Evolutionary conservation across 2,113 vertebrate species (phyloP).

Genomic region (Periophthalmus modestus): DNA sequence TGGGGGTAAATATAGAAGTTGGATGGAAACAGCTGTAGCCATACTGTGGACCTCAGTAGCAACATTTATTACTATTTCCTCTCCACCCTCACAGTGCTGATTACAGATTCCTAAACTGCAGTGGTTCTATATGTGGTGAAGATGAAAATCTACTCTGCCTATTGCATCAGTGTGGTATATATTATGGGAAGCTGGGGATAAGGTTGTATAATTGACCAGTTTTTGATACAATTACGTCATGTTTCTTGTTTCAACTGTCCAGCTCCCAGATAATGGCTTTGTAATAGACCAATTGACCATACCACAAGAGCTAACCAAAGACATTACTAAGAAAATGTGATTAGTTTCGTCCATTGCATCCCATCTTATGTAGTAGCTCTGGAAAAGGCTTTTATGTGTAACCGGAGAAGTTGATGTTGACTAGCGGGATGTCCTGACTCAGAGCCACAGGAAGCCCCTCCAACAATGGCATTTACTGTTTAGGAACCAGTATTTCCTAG

Average conservation of each 20-base stretch:
- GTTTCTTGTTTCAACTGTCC: constrained; percentile 29
- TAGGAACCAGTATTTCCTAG: constrained; percentile 69
- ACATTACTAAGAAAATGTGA: constrained; percentile 42
- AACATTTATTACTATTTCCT: constrained; percentile 65
- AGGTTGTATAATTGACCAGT: constrained; percentile 18
- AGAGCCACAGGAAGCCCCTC: constrained; percentile 67
- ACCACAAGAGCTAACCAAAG: constrained; percentile 27
- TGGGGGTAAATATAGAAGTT: constrained; percentile 61
- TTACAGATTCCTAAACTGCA: constrained; percentile 37
- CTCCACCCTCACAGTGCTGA: constrained; percentile 40
- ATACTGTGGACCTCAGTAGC: constrained; percentile 32
- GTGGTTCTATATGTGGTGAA: constrained; percentile 13
- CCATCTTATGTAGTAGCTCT: constrained; percentile 28
- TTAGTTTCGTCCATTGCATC: constrained; percentile 44
- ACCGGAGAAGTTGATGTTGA: constrained; percentile 64
- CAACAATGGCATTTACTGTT: constrained; percentile 74
- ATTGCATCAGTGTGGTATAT: constrained; percentile 14
- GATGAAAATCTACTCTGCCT: neutral
- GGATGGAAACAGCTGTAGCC: constrained; percentile 33
- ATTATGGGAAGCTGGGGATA: neutral
- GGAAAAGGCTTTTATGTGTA: constrained; percentile 62
- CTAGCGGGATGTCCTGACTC: constrained; percentile 67
- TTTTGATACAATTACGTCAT: constrained; percentile 30
- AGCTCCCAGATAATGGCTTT: constrained; percentile 37
- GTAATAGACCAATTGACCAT: constrained; percentile 42